phyloP scores from a whole-genome alignment of 2,113 vertebrate species.

The Fukomys damarensis region DNA sequence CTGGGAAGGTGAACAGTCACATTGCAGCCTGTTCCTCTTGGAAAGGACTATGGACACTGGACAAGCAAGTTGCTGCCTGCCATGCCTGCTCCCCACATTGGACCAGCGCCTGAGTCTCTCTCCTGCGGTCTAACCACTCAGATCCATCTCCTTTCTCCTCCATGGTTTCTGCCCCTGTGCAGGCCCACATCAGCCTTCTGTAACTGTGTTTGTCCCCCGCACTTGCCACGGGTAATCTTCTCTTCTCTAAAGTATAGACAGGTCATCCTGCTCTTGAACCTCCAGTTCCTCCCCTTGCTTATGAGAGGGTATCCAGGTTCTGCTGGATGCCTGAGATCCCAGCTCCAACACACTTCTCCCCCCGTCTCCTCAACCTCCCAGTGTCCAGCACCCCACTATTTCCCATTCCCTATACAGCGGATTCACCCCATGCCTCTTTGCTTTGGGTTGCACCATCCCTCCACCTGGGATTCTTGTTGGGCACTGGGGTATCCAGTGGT shows the following conservation, averaged over 20 bases:
- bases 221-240: background rate
- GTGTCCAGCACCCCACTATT: rapidly evolving
- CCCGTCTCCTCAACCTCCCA: rapidly evolving
- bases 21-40: background rate
- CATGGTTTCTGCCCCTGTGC: background rate
- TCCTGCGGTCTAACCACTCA: rapidly evolving
- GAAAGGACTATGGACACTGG: too few relatives aligned
- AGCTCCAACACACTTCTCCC: background rate
- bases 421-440: rapidly evolving
- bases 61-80: background rate
- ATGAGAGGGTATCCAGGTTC: too few relatives aligned
- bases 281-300: rapidly evolving
- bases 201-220: background rate
- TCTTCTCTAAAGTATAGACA: background rate
- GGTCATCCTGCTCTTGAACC: background rate
- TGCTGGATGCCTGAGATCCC: rapidly evolving
- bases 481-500: background rate
- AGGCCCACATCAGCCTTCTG: background rate
- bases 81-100: rapidly evolving
- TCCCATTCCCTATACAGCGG: background rate
- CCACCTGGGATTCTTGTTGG: rapidly evolving
- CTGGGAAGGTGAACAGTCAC: background rate
- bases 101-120: background rate
- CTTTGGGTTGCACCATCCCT: rapidly evolving
- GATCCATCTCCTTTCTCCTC: background rate